Conservation (phyloP, 2,113 vertebrate genomes). For the Carassius gibelio region DNA sequence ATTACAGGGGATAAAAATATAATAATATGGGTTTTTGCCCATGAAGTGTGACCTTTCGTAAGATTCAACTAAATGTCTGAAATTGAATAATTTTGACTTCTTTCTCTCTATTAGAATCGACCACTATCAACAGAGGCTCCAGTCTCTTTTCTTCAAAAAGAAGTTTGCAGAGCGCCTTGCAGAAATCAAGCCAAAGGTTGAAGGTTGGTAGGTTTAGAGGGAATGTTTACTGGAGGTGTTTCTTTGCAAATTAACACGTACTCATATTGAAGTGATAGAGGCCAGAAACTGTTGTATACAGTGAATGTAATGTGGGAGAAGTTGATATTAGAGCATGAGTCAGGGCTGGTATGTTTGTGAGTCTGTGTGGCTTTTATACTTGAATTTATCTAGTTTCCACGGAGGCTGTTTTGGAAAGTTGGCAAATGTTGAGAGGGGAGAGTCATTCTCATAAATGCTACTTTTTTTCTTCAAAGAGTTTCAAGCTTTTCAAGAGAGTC, state of each 20-base stretch:
- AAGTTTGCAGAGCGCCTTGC: constrained; percentile 98
- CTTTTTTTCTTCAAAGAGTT: background rate
- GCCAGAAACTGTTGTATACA: background rate
- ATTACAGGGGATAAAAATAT: too few relatives aligned
- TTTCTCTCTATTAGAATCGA: constrained; percentile 83
- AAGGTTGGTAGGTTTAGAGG: constrained; percentile 75
- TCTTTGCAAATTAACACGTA: background rate
- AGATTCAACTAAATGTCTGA: background rate
- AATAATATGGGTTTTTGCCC: background rate
- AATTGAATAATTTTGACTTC: background rate
- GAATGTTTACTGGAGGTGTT: background rate
- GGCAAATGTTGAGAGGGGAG: background rate
- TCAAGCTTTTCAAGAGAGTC: background rate
- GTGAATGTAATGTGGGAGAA: background rate
- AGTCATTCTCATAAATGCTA: background rate
- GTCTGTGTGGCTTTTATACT: background rate
- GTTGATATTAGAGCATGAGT: background rate
- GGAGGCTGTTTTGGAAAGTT: background rate
- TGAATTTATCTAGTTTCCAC: constrained; percentile 1
- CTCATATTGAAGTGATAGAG: background rate
- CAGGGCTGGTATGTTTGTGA: background rate
- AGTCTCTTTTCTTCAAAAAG: constrained; percentile 98
- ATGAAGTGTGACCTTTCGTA: background rate
- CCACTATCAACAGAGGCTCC: constrained; percentile 97
- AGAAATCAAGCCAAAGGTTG: constrained; percentile 96